These are phyloP conservation scores for Avahi laniger DNA, from an alignment of 2,797 vertebrate species.

Conservation along the genomic window DNA sequence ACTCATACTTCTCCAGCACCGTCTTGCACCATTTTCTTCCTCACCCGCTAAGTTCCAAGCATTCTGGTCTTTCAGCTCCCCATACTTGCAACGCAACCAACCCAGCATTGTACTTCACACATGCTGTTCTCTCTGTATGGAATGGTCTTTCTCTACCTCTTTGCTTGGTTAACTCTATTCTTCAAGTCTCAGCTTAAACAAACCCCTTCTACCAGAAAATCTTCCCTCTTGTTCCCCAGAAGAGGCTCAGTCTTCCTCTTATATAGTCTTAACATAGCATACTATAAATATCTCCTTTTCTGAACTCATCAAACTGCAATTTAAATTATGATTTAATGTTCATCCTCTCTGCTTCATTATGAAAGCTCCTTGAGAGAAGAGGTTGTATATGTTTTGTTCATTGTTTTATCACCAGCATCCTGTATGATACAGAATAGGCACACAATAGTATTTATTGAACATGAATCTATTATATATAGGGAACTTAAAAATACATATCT, in stretches of 20 bases:
- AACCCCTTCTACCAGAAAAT: not conserved
- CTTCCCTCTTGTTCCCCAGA: not conserved
- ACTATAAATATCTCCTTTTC: not conserved
- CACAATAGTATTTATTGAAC: not conserved
- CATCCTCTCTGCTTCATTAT: not conserved
- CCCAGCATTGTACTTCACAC: not conserved
- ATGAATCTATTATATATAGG: conserved; percentile 10
- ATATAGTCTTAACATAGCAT: not conserved
- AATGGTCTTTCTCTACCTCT: not conserved
- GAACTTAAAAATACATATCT: not conserved
- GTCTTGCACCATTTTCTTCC: not conserved
- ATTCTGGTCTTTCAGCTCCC: not conserved
- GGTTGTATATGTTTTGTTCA: not conserved
- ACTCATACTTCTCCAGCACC: not conserved
- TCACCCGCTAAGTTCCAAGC: not conserved
- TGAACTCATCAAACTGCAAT: not conserved
- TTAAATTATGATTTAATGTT: conserved; percentile 40
- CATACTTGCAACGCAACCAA: not conserved
- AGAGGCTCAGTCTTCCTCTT: not conserved
- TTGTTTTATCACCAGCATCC: not conserved
- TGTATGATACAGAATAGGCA: not conserved
- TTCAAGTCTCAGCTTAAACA: not conserved
- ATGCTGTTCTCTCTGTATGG: not conserved
- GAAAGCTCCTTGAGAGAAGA: conserved; percentile 24
- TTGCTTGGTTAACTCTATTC: not conserved